Conservation (phyloP, 2,113 vertebrate genomes). For the Lucifuga dentata region DNA sequence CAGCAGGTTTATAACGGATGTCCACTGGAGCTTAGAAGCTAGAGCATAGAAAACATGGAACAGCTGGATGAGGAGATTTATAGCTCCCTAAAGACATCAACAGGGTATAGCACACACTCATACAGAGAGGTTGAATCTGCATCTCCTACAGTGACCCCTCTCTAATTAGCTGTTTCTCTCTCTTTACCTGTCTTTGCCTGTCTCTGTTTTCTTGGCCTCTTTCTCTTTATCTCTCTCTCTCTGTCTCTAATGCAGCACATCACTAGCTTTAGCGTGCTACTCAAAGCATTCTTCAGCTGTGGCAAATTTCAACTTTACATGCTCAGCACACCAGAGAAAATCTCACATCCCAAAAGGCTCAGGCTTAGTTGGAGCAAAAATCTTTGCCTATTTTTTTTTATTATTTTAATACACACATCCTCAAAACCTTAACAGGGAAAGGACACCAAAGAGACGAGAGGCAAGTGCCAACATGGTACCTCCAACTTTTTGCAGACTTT, state of each 20-base stretch:
- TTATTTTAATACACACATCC: neutral
- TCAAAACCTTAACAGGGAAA: too few relatives aligned
- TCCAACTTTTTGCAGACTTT: too few relatives aligned
- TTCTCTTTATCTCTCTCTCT: neutral
- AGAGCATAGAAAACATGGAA: slow-evolving; percentile 27
- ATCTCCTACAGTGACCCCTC: slow-evolving; percentile 1
- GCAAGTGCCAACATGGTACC: too few relatives aligned
- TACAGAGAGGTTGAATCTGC: too few relatives aligned
- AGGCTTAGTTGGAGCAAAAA: neutral
- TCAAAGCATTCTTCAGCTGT: neutral
- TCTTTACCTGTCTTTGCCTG: neutral
- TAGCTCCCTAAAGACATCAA: slow-evolving; percentile 38
- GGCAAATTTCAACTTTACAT: slow-evolving; percentile 24
- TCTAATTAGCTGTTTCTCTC: slow-evolving; percentile 32
- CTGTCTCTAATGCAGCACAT: neutral
- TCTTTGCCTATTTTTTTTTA: neutral
- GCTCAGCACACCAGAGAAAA: slow-evolving; percentile 2
- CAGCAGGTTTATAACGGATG: slow-evolving; percentile 22
- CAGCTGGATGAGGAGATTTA: slow-evolving; percentile 59
- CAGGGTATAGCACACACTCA: slow-evolving; percentile 6
- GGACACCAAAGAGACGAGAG: too few relatives aligned
- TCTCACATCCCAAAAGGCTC: slow-evolving; percentile 15
- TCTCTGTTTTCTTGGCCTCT: neutral
- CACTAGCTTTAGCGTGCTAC: neutral
- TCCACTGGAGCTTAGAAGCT: slow-evolving; percentile 35